Base-by-base conservation (phyloP, 2,797 vertebrate genomes). In the Diplodus puntazzo region DNA sequence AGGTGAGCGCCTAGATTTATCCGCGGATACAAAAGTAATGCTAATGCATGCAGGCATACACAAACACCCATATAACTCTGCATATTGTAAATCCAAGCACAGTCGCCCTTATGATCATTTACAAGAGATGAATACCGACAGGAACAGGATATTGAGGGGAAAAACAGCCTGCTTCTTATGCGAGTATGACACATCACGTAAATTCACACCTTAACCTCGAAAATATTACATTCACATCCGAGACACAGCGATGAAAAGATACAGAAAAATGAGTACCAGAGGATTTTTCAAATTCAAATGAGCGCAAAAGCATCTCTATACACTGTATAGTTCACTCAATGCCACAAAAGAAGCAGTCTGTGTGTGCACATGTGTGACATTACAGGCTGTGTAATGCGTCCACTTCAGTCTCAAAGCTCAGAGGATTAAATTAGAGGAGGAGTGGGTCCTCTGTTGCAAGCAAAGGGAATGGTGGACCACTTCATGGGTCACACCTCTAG, bases 401-500 rank as follows among this genome's bases (percentile, higher is more conserved):
- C 90, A 79, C 88, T 85, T 92, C 73, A 45, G 49, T 63, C 76
- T 90, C 71, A 90, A 92, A 89, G 85, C 92, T 92, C 92, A 11
- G 83, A 87, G 87, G 93, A 93, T 86, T 92, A 92, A 92, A 93
- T 93, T 92, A 94, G 81, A 87, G 80, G 46, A 82, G 71, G 64
- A 87, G 75, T 63, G 60, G 77, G 46, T 81, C 60, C 75, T 84
- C 43, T 61, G 68, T 69, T 79, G 60, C 70, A 81, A 85, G 54
- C 49, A 83, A 34, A 79, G 74, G 75, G 60, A 75, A 80, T 74
- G 78, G 61, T 64, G 79, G 60, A 87, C 73, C 70, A 69, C 77
- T 88, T 79, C 75, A 73, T 60, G 80, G 82, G 90, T 90, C 83
- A 80, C 57, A 82, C 67, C 78, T 83, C 62, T 62, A 84, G 85